Conservation (phyloP, 1,140 invertebrate genomes). For the Gryon sp. region DNA sequence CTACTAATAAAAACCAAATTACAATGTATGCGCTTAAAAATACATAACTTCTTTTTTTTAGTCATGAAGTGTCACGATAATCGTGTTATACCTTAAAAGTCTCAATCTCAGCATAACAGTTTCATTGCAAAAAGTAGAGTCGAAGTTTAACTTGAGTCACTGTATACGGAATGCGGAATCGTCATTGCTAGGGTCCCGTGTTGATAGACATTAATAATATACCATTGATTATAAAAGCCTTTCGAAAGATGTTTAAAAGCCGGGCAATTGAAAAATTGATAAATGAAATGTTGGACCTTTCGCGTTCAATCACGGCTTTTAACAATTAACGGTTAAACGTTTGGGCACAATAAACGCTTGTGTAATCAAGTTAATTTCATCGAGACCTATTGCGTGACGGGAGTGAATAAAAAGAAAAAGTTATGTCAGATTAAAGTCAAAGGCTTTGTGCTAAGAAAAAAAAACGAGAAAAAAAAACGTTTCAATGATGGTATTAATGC, state of each 20-base stretch:
- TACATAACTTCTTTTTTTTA: no score
- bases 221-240: neutral
- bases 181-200: neutral
- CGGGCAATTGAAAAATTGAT: neutral
- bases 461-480: no score
- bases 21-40: no score
- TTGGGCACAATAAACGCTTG: constrained; percentile 16
- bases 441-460: constrained; percentile 1
- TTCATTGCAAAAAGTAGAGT: constrained; percentile 15
- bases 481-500: neutral
- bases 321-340: constrained; percentile 8
- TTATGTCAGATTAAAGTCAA: constrained; percentile 21
- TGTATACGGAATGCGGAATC: constrained; percentile 17
- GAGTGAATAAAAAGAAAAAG: constrained; percentile 8
- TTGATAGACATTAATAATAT: neutral
- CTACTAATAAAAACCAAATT: no score
- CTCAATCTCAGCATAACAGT: no score
- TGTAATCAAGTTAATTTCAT: constrained; percentile 15
- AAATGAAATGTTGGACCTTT: neutral
- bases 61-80: no score
- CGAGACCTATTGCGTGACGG: constrained; percentile 38
- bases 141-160: neutral
- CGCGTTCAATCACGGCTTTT: neutral
- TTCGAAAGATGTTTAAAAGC: constrained; percentile 1
- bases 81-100: no score